These are phyloP conservation scores for Mesitornis unicolor DNA, from an alignment of 2,113 vertebrate species.

Conservation along the genomic window DNA sequence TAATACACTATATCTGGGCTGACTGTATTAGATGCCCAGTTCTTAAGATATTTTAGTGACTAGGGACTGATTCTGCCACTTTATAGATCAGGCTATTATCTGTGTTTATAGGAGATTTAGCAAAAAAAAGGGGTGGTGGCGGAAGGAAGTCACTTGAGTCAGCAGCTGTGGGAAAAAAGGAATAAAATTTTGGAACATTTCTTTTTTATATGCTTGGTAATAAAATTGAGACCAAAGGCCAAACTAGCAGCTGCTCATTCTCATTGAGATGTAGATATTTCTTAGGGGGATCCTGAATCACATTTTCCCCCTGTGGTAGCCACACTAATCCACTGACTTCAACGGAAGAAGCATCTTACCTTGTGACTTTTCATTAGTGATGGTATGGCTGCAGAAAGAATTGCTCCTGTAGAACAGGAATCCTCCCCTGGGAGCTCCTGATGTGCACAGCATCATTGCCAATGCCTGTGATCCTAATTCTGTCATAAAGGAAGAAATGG, in stretches of 20 bases:
- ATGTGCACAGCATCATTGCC: neutral
- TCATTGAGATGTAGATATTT: neutral
- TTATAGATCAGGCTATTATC: constrained; percentile 14
- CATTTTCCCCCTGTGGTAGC: neutral
- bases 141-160: constrained; percentile 15
- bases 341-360: neutral
- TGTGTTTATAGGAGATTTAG: neutral
- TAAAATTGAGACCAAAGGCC: constrained; percentile 41
- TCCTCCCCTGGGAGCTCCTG: neutral
- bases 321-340: neutral
- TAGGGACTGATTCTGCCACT: neutral
- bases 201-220: constrained; percentile 46
- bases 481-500: neutral
- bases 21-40: neutral
- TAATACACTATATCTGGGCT: neutral
- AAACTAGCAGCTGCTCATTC: constrained; percentile 47
- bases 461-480: neutral
- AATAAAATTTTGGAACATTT: constrained; percentile 33
- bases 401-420: neutral
- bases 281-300: neutral
- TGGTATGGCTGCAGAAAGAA: neutral
- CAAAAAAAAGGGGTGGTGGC: neutral
- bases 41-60: neutral
- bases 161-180: constrained; percentile 32
- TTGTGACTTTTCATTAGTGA: neutral